Evolutionary conservation across 2,888 invertebrate species (phyloP), one percentile per base, ranked within the genome.

Genomic region (Drosophila kanekoi): DNA sequence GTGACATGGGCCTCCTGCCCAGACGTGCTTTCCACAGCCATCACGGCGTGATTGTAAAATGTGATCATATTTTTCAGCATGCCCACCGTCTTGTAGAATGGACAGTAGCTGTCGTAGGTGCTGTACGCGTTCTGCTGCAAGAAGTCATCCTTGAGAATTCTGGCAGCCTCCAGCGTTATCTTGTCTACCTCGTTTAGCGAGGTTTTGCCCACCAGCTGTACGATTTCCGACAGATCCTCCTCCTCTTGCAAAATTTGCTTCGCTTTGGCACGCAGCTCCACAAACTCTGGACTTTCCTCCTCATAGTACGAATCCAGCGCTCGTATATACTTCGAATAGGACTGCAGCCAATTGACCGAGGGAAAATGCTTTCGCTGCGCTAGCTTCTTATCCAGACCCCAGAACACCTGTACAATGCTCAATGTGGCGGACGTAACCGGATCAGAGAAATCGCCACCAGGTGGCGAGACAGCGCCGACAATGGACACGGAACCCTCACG

Each of bases 361-460:
- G 99, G 99, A 95, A 99, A 99, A 94, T 99, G 99, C 93, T 99
- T 99, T 79, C 99, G 95, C 93, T 99, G 99, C 0, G 99, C 99
- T 68, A 99, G 94, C 92, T 99, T 99, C 93, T 99, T 99, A 93
- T 99, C 99, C 91, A 99, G 94, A 54, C 99, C 99, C 99, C 99
- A 99, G 94, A 99, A 99, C 93, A 99, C 99, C 93, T 99, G 99
- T 70, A 99, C 99, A 92, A 99, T 99, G 93, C 98, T 97, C 67
- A 99, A 95, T 5, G 99, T 99, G 66, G 99, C 99, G 0, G 99
- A 98, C 3, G 99, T 99, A 58, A 99, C 99, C 45, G 99, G 99
- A 95, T 99, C 99, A 13, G 99, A 99, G 95, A 99, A 99, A 94
- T 99, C 99, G 93, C 99, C 99, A 93, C 99, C 99, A 88, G 99